Conservation (phyloP, 1,140 invertebrate genomes). For the Radopholus similis region DNA sequence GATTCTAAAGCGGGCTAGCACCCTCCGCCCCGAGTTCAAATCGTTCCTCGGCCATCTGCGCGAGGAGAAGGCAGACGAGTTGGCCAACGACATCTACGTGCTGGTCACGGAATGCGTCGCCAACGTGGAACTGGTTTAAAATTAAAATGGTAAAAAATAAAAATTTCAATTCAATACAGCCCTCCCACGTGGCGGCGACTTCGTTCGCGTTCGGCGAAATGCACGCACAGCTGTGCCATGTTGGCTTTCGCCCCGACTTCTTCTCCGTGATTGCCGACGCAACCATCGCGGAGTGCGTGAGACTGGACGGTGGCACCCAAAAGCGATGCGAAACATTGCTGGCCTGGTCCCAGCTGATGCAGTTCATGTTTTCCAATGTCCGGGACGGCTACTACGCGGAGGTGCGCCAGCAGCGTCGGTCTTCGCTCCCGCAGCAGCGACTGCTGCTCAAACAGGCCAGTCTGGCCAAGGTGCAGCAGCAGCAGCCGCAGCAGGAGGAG, state of each 20-base stretch:
- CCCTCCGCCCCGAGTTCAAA: constrained; percentile 49
- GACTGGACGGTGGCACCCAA: constrained; percentile 49
- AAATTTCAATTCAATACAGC: neutral
- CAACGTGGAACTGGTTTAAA: constrained; percentile 37
- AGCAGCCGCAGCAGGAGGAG: neutral
- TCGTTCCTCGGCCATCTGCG: constrained; percentile 41
- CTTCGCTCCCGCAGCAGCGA: constrained; percentile 49
- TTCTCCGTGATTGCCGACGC: constrained; percentile 56
- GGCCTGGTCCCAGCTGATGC: constrained; percentile 56
- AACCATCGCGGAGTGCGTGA: constrained; percentile 56
- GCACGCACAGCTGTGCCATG: constrained; percentile 46
- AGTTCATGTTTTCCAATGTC: constrained; percentile 43
- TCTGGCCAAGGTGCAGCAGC: neutral
- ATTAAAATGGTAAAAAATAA: neutral
- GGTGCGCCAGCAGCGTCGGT: constrained; percentile 37
- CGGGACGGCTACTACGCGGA: constrained; percentile 45
- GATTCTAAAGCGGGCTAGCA: constrained; percentile 52
- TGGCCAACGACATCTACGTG: constrained; percentile 36
- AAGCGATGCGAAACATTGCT: constrained; percentile 55
- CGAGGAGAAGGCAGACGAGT: constrained; percentile 44
- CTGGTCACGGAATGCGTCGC: constrained; percentile 50
- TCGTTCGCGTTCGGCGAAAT: constrained; percentile 47
- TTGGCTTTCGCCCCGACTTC: constrained; percentile 55
- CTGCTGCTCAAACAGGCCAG: constrained; percentile 39
- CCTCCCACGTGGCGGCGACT: constrained; percentile 41